These are phyloP conservation scores for Pomacea maculata DNA, from an alignment of 1,140 invertebrate genomes.

Conservation along the genomic window DNA sequence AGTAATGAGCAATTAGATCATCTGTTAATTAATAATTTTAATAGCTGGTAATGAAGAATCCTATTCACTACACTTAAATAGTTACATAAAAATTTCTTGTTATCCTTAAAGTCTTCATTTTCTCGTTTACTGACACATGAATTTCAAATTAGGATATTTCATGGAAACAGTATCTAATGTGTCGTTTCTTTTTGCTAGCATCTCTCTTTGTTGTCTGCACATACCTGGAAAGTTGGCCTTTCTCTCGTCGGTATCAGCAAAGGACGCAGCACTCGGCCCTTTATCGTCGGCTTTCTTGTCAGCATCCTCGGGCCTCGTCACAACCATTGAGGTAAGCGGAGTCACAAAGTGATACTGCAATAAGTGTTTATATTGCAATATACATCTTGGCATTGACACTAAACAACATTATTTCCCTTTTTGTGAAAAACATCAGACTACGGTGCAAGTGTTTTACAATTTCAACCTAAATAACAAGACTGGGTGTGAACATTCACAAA, in stretches of 20 bases:
- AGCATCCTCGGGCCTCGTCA: slow-evolving; percentile 71
- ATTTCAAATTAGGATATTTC: no score
- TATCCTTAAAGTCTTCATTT: no score
- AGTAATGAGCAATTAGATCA: no score
- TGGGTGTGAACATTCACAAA: background rate
- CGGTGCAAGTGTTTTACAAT: background rate
- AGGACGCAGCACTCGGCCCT: background rate
- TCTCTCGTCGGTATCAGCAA: background rate
- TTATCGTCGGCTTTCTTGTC: slow-evolving; percentile 10
- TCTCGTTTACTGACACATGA: no score
- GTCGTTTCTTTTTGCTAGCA: no score
- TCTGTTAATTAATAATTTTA: no score
- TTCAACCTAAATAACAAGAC: background rate
- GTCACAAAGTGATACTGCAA: slow-evolving; percentile 77
- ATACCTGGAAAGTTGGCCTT: no score
- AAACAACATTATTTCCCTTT: background rate
- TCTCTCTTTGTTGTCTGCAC: no score
- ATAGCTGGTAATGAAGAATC: no score
- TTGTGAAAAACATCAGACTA: background rate
- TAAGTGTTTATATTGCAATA: background rate
- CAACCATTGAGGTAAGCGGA: slow-evolving; percentile 76
- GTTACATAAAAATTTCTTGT: no score
- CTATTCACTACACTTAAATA: no score
- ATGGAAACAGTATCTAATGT: no score
- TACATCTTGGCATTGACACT: background rate